Evolutionary conservation across 1,140 invertebrate genomes (phyloP), one percentile per base, ranked within the genome.

Genomic region (Reticulitermes speratus): DNA sequence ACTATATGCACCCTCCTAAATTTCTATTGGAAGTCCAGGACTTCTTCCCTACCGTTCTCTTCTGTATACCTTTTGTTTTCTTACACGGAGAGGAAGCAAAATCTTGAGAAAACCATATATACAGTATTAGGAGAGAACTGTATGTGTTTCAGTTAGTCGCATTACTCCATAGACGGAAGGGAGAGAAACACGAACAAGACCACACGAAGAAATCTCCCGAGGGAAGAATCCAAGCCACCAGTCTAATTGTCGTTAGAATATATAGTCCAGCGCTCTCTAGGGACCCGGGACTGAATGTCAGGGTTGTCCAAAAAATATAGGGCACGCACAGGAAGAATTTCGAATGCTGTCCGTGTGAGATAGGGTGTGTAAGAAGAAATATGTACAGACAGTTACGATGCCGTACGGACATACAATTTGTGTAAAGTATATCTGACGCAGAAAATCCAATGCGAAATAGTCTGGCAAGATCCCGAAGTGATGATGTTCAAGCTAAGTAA

Each of bases 191-290:
- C 25, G n/a, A 30, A 75, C 25, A 75, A 75, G 65, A 30, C 65
- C 65, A 75, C 65, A 75, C 30, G 65, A 75, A 75, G 59, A 75
- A 75, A 75, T 75, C 65, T 75, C 65, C 65, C 65, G 65, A 30
- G 65, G 65, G 65, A 75, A 75, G 65, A 75, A 75, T 75, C 65
- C 65, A 75, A 75, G 65, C 65, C 65, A 75, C 65, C 25, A 75
- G 65, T 75, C 65, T 75, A 75, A 75, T 75, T 75, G 65, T 75
- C 65, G 65, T 30, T 75, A 75, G 65, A 75, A 75, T 75, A 75
- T 75, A 75, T 75, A 75, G 65, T 75, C 65, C 65, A 75, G n/a
- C 65, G n/a, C 65, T 75, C 59, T 65, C 65, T 30, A 75, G 65
- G n/a, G 65, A 75, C n/a, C 3, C 7, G 65, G 14, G n/a, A 75